Evolutionary conservation across 2,888 invertebrate species (phyloP), one percentile per base, ranked within the genome.

Genomic region (Drosophila nr. fundita): DNA sequence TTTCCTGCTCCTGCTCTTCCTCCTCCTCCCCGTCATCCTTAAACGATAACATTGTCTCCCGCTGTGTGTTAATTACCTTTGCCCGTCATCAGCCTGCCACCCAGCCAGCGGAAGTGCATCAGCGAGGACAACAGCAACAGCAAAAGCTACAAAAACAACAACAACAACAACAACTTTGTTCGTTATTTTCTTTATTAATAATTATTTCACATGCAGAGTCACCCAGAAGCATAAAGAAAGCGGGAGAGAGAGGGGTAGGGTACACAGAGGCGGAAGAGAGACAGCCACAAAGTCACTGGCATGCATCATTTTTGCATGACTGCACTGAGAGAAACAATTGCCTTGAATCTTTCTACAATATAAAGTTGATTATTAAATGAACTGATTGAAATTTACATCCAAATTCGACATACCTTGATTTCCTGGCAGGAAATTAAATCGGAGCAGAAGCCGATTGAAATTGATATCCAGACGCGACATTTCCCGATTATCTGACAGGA

Each of bases 121-220:
- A 78, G 60, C 77, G 69, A 75, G 76, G 76, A 77, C 79, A 68
- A 34, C 49, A 54, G 3, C 42, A 54, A 45, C 13, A 55, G 18
- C 53, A 32, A 21, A 30, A 60, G 30, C 55, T 62, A 21, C 49
- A 58, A n/a, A 59, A 60, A n/a, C 61, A 58, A 59, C 60, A 66
- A 1, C 30, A 52, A 63, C 54, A 59, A 57, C 72, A 83, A 57
- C 66, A 66, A 74, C 73, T 73, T 80, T 63, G 61, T 78, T 78
- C 58, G 55, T 89, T 85, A 71, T 85, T 80, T 90, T 90, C 90
- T 76, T 88, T 84, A 84, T 73, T 82, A 82, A 84, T 90, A 90
- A 85, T 85, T 73, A 85, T 90, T 83, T 89, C 68, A 59, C 81
- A 83, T 73, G 70, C 90, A 75, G 70, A 65, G 61, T 53, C 50